Base-by-base conservation (phyloP, 2,113 vertebrate genomes). In the Carassius gibelio region DNA sequence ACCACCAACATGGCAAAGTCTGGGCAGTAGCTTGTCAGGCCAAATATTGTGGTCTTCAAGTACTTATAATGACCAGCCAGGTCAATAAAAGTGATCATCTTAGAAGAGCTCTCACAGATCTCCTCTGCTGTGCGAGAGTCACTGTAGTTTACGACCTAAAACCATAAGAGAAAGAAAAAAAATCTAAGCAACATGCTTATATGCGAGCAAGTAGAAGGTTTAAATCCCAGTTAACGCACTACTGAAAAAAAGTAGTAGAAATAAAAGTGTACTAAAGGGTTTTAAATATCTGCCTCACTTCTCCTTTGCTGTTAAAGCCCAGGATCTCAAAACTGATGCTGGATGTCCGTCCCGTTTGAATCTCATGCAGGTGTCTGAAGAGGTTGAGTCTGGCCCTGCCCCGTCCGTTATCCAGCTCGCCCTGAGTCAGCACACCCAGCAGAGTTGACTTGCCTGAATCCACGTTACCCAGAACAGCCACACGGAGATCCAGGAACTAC, bases 11-110 rank as follows among this genome's bases (percentile, higher is more conserved):
- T 97, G 88, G 97, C 97, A 17, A 98, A 99, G 92, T 99, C 97
- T 0, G 98, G 98, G 90, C 97, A 97, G 93, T 99, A 99, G 90
- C 97, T 98, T 88, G 97, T 99, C 89, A 99, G 96, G 87, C 98
- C 98, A 21, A 99, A 99, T 91, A 99, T 97, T 88, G 98, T 99
- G 86, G 98, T 99, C 93, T 98, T 98, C 87, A 99, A 92, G 90
- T 99, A 99, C 78, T 99, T 99, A 90, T 99, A 97, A 91, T 99
- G 98, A 45, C 98, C 98, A 21, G 98, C 98, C 90, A 99, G 92
- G 89, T 99, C 98, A 30, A 99, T 99, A 91, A 99, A 99, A 81
- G 98, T 99, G 94, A 99, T 99, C 98, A 99, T 98, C 93, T 99
- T 99, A 84, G 98, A 99, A 52, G 97, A 97, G 89, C 96, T 97